A percentile compares a stretch with the other conserved stretches of the same genome.
Conservation (phyloP, 2,113 vertebrate species). For the Promerops cafer region DNA sequence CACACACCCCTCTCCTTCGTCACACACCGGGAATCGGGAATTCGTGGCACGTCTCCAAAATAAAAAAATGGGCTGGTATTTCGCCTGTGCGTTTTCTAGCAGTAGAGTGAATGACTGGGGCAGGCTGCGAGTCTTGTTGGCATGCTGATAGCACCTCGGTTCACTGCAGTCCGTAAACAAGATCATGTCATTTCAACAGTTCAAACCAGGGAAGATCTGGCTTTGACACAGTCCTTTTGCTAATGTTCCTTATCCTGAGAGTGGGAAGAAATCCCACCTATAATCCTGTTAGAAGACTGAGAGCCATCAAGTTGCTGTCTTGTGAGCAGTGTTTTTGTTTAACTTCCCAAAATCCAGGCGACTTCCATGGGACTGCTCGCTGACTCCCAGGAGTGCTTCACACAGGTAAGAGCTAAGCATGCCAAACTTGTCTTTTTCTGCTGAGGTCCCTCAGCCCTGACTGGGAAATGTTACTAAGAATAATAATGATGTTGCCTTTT, state of each 20-base stretch:
- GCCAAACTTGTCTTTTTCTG: not conserved
- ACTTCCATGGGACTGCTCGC: not conserved
- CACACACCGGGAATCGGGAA: not conserved
- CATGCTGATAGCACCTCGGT: not conserved
- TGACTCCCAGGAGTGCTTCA: not conserved
- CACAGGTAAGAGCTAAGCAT: conserved; percentile 5
- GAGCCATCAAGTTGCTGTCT: not conserved
- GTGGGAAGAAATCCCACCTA: not conserved
- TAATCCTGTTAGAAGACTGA: not conserved
- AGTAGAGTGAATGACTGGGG: not conserved
- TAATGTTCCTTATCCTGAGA: not conserved
- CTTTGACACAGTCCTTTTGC: not conserved
- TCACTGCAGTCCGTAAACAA: not conserved
- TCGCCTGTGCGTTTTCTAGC: not conserved
- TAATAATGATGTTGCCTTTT: not conserved
- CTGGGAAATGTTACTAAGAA: not conserved
- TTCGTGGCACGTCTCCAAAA: not conserved
- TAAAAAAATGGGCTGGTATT: not conserved
- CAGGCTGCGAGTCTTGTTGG: not conserved
- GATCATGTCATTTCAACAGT: not conserved
- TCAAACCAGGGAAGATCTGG: not conserved
- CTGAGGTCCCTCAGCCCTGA: not conserved
- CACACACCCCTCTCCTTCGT: not conserved
- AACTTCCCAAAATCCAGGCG: not conserved
- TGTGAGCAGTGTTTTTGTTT: not conserved